Conservation (phyloP, 2,797 vertebrate genomes). For the Sphenopsis melanotis region DNA sequence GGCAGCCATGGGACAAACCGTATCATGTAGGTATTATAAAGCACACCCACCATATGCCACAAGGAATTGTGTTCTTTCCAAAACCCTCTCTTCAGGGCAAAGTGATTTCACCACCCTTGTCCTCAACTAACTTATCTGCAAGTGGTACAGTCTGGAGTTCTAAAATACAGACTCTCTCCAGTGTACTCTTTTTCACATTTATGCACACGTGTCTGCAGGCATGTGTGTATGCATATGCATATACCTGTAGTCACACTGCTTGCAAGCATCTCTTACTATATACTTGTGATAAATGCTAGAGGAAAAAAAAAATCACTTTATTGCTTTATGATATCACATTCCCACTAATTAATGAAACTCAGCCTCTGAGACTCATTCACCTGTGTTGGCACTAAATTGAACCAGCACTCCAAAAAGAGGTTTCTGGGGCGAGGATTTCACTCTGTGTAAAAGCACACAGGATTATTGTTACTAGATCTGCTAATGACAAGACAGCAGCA, state of each 20-base stretch:
- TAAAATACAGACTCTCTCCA: neutral
- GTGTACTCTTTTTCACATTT: neutral
- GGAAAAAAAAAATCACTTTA: neutral
- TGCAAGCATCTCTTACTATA: neutral
- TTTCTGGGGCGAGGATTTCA: neutral
- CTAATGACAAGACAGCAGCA: slow-evolving; percentile 31
- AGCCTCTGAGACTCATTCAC: neutral
- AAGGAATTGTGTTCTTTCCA: neutral
- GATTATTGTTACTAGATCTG: neutral
- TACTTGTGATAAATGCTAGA: neutral
- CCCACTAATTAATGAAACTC: neutral
- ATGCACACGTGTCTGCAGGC: neutral
- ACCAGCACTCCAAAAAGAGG: neutral
- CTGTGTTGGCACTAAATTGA: neutral
- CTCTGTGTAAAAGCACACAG: neutral
- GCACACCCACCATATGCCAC: neutral
- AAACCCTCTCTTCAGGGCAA: neutral
- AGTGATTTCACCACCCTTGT: neutral
- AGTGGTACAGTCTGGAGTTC: neutral
- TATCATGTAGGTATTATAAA: neutral
- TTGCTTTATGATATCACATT: neutral
- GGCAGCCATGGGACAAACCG: neutral
- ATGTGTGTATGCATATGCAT: neutral
- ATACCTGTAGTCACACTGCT: neutral
- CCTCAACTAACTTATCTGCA: neutral